Conservation (phyloP, 2,113 vertebrate genomes). For the Gallinago paraguaiae region DNA sequence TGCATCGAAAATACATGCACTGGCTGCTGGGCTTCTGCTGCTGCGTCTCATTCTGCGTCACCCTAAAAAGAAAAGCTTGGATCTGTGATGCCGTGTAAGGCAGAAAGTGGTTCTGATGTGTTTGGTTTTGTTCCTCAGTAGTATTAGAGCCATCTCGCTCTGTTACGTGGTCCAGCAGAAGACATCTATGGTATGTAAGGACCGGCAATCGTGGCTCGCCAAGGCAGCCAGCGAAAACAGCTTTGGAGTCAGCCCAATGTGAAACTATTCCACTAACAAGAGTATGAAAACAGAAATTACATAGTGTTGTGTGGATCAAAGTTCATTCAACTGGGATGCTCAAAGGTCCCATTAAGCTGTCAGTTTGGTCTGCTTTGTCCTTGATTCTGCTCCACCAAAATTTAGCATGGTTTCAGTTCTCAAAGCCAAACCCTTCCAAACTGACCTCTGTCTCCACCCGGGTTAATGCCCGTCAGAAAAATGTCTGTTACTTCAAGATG, state of each 20-base stretch:
- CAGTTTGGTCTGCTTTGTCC: background rate
- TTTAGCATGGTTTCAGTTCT: background rate
- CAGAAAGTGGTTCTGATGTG: background rate
- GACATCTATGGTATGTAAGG: background rate
- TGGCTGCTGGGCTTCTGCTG: background rate
- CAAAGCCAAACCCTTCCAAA: background rate
- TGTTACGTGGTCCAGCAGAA: background rate
- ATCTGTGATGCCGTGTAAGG: background rate
- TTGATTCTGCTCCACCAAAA: background rate
- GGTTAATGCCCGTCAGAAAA: background rate
- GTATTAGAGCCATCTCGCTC: background rate
- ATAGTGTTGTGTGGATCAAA: background rate
- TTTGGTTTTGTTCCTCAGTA: background rate
- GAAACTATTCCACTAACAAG: background rate
- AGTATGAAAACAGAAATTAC: background rate
- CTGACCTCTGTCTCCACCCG: background rate
- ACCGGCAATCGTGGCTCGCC: background rate
- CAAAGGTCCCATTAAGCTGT: constrained; percentile 32
- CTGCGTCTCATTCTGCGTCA: background rate
- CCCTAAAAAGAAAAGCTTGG: background rate
- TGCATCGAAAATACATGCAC: fast-evolving
- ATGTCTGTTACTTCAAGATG: background rate
- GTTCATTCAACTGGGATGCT: background rate
- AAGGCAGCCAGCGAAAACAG: background rate
- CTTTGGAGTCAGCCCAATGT: background rate